Conservation (phyloP, 2,797 vertebrate genomes). For the Chaunax sp. region DNA sequence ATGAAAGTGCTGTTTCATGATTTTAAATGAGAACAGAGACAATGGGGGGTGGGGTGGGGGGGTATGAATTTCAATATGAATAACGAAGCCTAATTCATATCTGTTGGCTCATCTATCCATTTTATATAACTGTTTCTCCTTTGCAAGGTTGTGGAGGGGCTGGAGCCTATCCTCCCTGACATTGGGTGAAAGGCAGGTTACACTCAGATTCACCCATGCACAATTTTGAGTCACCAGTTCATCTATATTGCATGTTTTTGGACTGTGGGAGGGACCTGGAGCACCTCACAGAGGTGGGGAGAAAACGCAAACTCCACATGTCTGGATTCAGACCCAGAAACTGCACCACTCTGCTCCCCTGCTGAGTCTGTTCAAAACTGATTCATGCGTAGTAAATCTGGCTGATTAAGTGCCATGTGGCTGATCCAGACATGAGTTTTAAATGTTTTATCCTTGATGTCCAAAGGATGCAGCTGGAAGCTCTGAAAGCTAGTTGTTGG, state of each 20-base stretch:
- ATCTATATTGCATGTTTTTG: too few relatives aligned
- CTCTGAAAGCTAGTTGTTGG: background rate
- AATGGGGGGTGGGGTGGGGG: background rate
- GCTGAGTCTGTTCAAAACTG: conserved; percentile 8
- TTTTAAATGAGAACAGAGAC: conserved; percentile 29
- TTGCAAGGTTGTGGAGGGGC: too few relatives aligned
- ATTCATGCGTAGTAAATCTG: conserved; percentile 1
- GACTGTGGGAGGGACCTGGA: too few relatives aligned
- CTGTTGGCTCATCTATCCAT: background rate
- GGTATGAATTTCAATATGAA: conserved; percentile 17
- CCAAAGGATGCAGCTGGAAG: conserved; percentile 5
- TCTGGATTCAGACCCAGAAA: too few relatives aligned
- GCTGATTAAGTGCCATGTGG: background rate
- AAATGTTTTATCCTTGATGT: background rate
- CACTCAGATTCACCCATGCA: too few relatives aligned
- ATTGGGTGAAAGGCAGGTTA: too few relatives aligned
- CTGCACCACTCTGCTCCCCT: too few relatives aligned
- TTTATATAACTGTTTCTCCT: too few relatives aligned
- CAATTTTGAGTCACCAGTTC: too few relatives aligned
- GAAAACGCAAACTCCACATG: too few relatives aligned
- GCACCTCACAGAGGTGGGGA: too few relatives aligned
- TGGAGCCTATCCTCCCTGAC: too few relatives aligned
- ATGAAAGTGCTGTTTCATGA: conserved; percentile 27
- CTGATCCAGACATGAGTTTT: background rate
- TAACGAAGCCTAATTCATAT: conserved; percentile 13